Conservation (phyloP, 2,113 vertebrate species). For the Orcinus orca region DNA sequence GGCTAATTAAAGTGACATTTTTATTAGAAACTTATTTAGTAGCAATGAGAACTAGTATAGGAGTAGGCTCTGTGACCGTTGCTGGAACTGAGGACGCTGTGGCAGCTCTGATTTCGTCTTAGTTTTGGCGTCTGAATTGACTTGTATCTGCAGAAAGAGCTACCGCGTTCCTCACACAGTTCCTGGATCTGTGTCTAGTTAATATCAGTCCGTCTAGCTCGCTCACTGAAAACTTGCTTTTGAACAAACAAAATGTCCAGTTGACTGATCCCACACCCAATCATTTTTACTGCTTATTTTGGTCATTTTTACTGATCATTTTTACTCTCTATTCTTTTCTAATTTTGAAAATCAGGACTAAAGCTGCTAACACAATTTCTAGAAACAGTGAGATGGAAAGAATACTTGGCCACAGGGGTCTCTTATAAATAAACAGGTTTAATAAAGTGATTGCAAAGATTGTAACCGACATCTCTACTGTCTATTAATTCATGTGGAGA, state of each 20-base stretch:
- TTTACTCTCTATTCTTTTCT: neutral
- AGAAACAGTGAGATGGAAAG: neutral
- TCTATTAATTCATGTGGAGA: neutral
- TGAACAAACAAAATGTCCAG: neutral
- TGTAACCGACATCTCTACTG: neutral
- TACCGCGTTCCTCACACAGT: neutral
- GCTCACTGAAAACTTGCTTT: neutral
- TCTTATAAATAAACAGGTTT: neutral
- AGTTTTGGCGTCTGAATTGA: neutral
- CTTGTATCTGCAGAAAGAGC: neutral
- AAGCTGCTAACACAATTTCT: neutral
- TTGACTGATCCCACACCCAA: neutral
- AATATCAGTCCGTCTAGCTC: neutral
- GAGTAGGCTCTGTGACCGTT: neutral
- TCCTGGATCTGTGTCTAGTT: neutral
- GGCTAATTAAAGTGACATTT: neutral
- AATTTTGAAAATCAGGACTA: neutral
- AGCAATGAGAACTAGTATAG: neutral
- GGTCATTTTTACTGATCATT: neutral
- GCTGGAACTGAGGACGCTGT: neutral
- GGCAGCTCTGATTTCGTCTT: neutral
- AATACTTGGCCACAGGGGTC: neutral
- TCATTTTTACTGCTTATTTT: conserved; percentile 18
- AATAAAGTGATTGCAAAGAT: neutral
- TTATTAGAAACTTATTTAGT: neutral